Base-by-base conservation (phyloP, 2,113 vertebrate genomes). In the Abramis brama region DNA sequence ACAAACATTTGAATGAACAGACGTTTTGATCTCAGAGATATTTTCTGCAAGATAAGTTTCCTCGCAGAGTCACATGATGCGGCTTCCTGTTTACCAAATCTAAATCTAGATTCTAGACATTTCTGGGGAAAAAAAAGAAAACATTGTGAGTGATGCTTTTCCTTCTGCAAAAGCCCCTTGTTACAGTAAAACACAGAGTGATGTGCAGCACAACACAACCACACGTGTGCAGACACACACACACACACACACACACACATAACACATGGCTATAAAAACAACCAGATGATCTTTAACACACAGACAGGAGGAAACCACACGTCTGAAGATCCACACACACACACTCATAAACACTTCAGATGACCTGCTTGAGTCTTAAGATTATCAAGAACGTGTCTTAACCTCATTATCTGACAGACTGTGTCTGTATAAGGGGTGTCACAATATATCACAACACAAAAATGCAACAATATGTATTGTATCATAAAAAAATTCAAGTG, bases 271-370 rank as follows among this genome's bases (percentile, higher is more conserved):
- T 70, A 15, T 25, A 71, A 77, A 86, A 50, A 80, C 77, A 73
- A 6, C 10, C 5, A 23, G 19, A 57, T 23, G 66, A 57, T 43
- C 39, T 39, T 11, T 23, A 75, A 75, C 23, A 95, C 94, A 94
- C 91, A 96, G 96, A 98, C 97, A 97, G 97, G 97, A 97, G 97
- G 97, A 98, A 98, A 98, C 97, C 96, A 89, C 94, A 96, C 93
- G 97, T 98, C 97, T 98, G 96, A 97, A 21, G 39, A 8, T 27
- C 60, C 27, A 30, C 62, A 59, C 17, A 52, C 4, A 52, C 50
- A 52, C 45, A 45, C 45, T 17, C 15, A 52, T 50, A 17, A 5
- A 45, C 45, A 45, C 9, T 5, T 5, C 2, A 39, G 6, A 39
- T 39, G 36, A 39, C 5, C 36, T 39, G 36, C 36, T 6, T 0